Base-by-base conservation (phyloP, 2,797 vertebrate species). In the Diplodus sargus region DNA sequence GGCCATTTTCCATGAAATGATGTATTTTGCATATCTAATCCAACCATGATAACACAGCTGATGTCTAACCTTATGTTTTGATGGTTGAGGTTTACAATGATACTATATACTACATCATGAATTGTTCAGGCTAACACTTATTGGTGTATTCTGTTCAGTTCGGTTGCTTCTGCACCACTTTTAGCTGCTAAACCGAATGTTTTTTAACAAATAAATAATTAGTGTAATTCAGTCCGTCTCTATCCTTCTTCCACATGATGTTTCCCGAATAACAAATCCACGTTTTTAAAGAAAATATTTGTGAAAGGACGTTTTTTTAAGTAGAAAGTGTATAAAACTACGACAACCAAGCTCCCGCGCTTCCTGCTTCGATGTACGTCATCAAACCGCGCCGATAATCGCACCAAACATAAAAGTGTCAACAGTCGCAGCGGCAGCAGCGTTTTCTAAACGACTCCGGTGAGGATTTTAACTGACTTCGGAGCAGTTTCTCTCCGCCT, bases 321-420 rank as follows among this genome's bases (percentile, higher is more conserved):
- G 0, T 16, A 15, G 2, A 25, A 20, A 9, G 3, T 1, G 0
- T 0, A n/a, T 0, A 73, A 74, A 90, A 91, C 87, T 90, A 85
- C 87, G 90, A 18, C 3, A 47, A 22, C 89, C 90, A 59, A 0
- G 4, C 4, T 0, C 2, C n/a, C 4, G 5, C 30, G 4, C 43
- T 7, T 20, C 3, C 2, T 0, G 0, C 0, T 0, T 5, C 0
- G 0, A 0, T 0, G 0, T 15, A 79, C 92, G 90, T 92, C 90
- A 94, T 93, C 89, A 86, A 54, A 1, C 1, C 45, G 92, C 90
- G 90, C 28, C 52, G 14, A 52, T 8, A 43, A 25, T 3, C 6
- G 1, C 52, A 4, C 7, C 2, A n/a, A 59, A 10, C 12, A 1
- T 8, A 5, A 18, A 79, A 51, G 0, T 13, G 43, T 22, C 5